Conservation (phyloP, 2,888 invertebrate genomes). For the Eupithecia subfuscata region DNA sequence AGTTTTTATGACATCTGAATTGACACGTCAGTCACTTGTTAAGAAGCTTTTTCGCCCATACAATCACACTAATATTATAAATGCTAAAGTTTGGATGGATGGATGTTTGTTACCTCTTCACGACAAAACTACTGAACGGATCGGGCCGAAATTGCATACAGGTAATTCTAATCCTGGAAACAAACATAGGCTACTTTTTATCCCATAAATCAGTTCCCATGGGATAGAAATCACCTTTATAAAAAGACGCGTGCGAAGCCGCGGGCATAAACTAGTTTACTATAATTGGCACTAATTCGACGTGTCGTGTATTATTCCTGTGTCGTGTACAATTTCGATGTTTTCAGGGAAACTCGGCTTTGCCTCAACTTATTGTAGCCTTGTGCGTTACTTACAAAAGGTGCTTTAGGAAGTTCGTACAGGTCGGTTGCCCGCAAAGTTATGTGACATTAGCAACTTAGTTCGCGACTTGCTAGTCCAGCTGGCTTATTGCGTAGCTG, state of each 20-base stretch:
- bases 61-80: too few species aligned
- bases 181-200: too few species aligned
- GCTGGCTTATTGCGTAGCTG: neutral
- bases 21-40: neutral
- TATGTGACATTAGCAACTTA: slow-evolving; percentile 17
- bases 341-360: neutral
- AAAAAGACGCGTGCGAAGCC: too few species aligned
- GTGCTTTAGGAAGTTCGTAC: slow-evolving; percentile 16
- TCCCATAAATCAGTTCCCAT: too few species aligned
- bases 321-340: neutral
- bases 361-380: slow-evolving; percentile 9
- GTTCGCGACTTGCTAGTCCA: slow-evolving; percentile 5
- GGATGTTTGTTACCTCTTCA: too few species aligned
- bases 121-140: too few species aligned
- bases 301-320: neutral
- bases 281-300: too few species aligned
- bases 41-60: neutral
- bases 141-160: too few species aligned
- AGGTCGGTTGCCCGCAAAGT: slow-evolving; percentile 15
- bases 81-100: too few species aligned
- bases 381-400: slow-evolving; percentile 18
- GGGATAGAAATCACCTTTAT: too few species aligned
- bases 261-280: too few species aligned
- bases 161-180: too few species aligned
- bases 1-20: neutral